phyloP scores from a whole-genome alignment of 2,888 invertebrate genomes.

The Ophion slaviceki region DNA sequence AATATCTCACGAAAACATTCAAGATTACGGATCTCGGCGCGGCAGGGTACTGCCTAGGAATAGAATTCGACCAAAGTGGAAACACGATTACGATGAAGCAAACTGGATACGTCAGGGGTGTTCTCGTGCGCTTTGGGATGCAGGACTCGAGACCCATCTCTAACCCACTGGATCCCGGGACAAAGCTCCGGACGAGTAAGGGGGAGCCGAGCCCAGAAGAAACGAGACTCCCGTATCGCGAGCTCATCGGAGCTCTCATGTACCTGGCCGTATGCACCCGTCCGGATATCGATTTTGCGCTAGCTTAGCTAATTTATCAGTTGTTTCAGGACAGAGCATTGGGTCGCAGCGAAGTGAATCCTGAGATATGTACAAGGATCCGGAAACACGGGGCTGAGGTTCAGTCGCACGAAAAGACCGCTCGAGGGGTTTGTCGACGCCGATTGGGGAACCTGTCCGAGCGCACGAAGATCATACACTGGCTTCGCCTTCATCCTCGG shows the following conservation, averaged over 20 bases:
- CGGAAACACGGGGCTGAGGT: neutral
- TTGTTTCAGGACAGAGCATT: too few species aligned
- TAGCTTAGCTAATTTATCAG: too few species aligned
- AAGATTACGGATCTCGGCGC: neutral
- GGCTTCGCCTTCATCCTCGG: neutral
- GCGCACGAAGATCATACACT: neutral
- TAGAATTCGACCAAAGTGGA: constrained; percentile 8
- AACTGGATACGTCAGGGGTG: neutral
- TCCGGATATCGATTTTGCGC: too few species aligned
- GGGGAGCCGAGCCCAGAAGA: neutral
- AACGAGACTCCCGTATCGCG: too few species aligned
- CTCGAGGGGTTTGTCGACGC: neutral
- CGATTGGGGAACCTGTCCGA: neutral
- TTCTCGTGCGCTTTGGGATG: neutral
- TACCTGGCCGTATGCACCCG: neutral
- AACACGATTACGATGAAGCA: constrained; percentile 9
- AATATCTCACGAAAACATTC: neutral
- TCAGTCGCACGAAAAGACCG: neutral
- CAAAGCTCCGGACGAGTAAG: neutral
- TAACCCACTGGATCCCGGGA: neutral
- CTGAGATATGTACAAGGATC: neutral
- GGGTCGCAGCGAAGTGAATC: neutral
- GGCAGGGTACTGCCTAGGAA: constrained; percentile 30
- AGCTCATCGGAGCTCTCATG: neutral
- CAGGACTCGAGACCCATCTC: neutral